Percentiles rank a stretch among this genome's conserved stretches.
Conservation (phyloP, 2,113 vertebrate species). For the Sminthopsis crassicaudata region DNA sequence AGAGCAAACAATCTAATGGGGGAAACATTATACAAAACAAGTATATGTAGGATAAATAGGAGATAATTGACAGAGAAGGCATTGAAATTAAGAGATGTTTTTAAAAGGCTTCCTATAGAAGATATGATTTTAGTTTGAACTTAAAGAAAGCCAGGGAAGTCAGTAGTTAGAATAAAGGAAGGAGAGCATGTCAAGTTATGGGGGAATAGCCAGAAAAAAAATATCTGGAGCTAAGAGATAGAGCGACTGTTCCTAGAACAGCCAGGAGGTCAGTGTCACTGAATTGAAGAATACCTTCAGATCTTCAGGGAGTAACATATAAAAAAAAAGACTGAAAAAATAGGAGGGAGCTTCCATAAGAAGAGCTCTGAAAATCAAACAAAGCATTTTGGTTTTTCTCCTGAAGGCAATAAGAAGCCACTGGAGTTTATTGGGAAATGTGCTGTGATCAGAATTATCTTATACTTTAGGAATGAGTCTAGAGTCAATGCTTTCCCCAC, state of each 20-base stretch:
- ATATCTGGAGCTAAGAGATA: neutral
- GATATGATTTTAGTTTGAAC: neutral
- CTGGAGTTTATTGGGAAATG: neutral
- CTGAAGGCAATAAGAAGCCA: neutral
- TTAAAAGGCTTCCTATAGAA: neutral
- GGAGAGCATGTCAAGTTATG: neutral
- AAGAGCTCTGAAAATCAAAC: neutral
- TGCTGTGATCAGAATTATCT: too few relatives aligned
- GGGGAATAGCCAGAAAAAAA: neutral
- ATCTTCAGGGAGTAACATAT: neutral
- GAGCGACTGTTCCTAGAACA: neutral
- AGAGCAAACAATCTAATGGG: neutral
- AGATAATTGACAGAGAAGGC: neutral
- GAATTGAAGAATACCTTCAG: neutral
- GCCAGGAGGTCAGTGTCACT: neutral
- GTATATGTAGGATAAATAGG: neutral
- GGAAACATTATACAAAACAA: neutral
- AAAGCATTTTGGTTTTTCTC: neutral
- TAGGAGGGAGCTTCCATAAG: neutral
- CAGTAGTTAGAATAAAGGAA: neutral
- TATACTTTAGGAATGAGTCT: neutral
- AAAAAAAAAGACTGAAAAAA: neutral
- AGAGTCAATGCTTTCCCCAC: neutral
- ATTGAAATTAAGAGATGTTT: neutral
- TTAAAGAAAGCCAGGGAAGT: neutral